Base-by-base conservation (phyloP, 2,888 invertebrate genomes). In the Macaria liturata region DNA sequence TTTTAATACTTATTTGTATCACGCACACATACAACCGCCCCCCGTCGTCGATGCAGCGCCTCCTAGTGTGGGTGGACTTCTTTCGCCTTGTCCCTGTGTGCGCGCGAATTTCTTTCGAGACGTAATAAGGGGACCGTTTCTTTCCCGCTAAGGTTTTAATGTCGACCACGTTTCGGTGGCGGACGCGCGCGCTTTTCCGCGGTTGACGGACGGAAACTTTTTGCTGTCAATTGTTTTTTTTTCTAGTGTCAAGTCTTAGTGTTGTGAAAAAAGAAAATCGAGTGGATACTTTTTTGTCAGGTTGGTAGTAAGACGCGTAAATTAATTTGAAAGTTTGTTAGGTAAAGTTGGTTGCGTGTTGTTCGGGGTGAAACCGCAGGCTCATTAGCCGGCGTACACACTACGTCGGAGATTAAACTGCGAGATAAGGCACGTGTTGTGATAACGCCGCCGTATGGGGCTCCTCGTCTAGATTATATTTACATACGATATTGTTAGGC, bases 111-210 rank as follows among this genome's bases (percentile, higher is more conserved):
- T 91, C 91, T 91, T 91, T 91, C 88, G 90, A 90, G 91, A 90
- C 89, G 90, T 91, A 90, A 90, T 91, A 91, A 91, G 91, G 91
- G 91, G 91, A 90, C 90, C 83, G 87, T 91, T 91, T 91, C 89
- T 89, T 91, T 91, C 88, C 89, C 90, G 89, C 89, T 86, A 88
- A 89, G 91, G 91, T 91, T 91, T 91, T 91, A 91, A 91, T 91
- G 91, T 89, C 85, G 89, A 90, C 89, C 90, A 88, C 91, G 91
- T 83, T 91, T 88, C 86, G 90, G 90, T 83, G 86, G 89, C 88
- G 90, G 79, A 83, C 90, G 91, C 89, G 86, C 90, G 90, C 88
- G 85, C 86, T 82, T 83, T 78, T 76, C 78, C 86, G 88, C 89
- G 91, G 90, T 88, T 85, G 81, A 76, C 71, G 72, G 64, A 67